Base-by-base conservation (phyloP, 2,113 vertebrate genomes). In the Serilophus lunatus region DNA sequence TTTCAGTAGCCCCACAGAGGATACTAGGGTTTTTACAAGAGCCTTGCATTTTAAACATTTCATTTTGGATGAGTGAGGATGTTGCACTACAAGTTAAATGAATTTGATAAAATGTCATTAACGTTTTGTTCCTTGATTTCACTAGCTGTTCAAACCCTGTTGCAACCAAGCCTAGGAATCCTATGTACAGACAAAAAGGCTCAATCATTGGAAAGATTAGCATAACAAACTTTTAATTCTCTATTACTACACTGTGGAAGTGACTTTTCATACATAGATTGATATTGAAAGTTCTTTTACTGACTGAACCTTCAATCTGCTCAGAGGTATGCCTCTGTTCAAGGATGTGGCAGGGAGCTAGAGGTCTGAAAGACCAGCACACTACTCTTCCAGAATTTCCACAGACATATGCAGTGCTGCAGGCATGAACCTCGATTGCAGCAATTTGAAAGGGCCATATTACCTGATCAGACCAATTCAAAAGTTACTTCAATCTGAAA, bases 381-480 rank as follows among this genome's bases (percentile, higher is more conserved):
- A 23, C 29, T 19, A 3, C 22, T 28, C 54, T 42, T 47, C 19
- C n/a, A 53, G 7, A 38, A 28, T 47, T 76, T 20, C 22, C 14
- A n/a, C 0, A 18, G 13, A 68, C 16, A 2, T 1, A 5, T 12
- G 17, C n/a, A 38, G 9, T 15, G 29, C 61, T 54, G 20, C 42
- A 35, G 45, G 26, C 14, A 22, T 14, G 12, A 70, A 35, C 33
- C 29, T 40, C 24, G 13, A 19, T 28, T 13, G 24, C 40, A 50
- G 28, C 49, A 65, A 14, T 47, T 40, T 33, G 16, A 65, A 64
- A 75, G 6, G 26, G 26, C 53, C 23, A 22, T 22, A 70, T 26
- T 68, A n/a, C 16, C 25, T 42, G 23, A 16, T 57, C 54, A 57
- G 75, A 64, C 20, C 36, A 50, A 57, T 8, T 25, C 33, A n/a